Evolutionary conservation across 2,797 vertebrate species (phyloP).

Genomic region (Enteromius unitaeniatus): DNA sequence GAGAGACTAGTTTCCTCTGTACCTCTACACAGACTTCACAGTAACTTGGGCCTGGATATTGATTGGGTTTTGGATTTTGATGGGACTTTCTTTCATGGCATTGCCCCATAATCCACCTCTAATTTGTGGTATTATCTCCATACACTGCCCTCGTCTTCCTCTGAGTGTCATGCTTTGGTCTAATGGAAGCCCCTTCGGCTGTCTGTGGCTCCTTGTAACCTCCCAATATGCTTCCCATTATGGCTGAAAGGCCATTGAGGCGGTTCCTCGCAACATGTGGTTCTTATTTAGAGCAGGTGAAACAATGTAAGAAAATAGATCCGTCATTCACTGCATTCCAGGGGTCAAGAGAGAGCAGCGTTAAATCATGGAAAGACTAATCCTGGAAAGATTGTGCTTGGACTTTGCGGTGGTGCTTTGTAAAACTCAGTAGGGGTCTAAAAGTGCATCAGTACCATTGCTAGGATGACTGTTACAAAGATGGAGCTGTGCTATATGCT

Average conservation of each 20-base stretch:
- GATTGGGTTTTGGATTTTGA: constrained; percentile 12
- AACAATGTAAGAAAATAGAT: constrained; percentile 87
- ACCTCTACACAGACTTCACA: neutral
- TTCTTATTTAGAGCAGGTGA: constrained; percentile 86
- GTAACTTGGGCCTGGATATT: neutral
- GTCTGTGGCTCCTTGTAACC: constrained; percentile 34
- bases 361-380: constrained; percentile 78
- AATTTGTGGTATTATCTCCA: constrained; percentile 29
- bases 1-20: neutral
- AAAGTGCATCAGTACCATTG: constrained; percentile 31
- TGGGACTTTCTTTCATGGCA: neutral
- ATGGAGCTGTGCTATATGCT: constrained; percentile 4
- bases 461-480: constrained; percentile 17
- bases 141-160: constrained; percentile 42
- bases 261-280: constrained; percentile 77
- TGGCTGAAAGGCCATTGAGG: constrained; percentile 70
- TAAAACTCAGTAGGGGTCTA: constrained; percentile 60
- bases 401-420: constrained; percentile 53
- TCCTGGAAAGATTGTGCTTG: constrained; percentile 61
- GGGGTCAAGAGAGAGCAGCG: constrained; percentile 73
- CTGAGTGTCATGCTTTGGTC: constrained; percentile 19
- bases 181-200: constrained; percentile 15
- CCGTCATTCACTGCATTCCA: constrained; percentile 82
- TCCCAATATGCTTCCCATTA: constrained; percentile 82
- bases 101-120: constrained; percentile 25